Conservation (phyloP, 1,140 invertebrate species). For the Ptiloglossa arizonensis region DNA sequence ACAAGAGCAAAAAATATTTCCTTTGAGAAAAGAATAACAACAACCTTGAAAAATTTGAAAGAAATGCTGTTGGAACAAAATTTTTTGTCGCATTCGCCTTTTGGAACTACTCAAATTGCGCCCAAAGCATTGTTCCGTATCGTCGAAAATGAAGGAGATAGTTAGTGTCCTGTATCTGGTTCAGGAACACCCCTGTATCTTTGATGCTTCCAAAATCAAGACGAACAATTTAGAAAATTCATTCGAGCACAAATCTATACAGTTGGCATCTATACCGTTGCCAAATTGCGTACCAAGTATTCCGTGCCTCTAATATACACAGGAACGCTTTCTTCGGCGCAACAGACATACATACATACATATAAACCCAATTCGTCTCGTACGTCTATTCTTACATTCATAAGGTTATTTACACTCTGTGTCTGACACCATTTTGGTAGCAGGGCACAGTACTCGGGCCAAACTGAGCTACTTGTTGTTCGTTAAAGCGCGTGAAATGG, state of each 20-base stretch:
- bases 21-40: no score
- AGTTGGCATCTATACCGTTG: background rate
- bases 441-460: constrained; percentile 40
- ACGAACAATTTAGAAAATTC: no score
- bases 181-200: no score
- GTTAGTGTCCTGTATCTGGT: no score
- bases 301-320: constrained; percentile 9
- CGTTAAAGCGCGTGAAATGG: constrained; percentile 21
- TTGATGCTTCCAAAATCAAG: no score
- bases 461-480: constrained; percentile 49
- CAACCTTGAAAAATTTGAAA: no score
- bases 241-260: background rate
- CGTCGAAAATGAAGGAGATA: no score
- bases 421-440: constrained; percentile 67
- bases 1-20: no score
- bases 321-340: constrained; percentile 39
- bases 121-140: no score
- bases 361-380: constrained; percentile 62
- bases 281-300: constrained; percentile 17
- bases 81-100: no score
- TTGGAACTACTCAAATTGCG: no score
- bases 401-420: constrained; percentile 68
- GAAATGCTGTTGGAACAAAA: no score
- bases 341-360: constrained; percentile 54
- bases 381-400: constrained; percentile 68